Base-by-base conservation (phyloP, 1,140 invertebrate species). In the Littorina saxatilis region DNA sequence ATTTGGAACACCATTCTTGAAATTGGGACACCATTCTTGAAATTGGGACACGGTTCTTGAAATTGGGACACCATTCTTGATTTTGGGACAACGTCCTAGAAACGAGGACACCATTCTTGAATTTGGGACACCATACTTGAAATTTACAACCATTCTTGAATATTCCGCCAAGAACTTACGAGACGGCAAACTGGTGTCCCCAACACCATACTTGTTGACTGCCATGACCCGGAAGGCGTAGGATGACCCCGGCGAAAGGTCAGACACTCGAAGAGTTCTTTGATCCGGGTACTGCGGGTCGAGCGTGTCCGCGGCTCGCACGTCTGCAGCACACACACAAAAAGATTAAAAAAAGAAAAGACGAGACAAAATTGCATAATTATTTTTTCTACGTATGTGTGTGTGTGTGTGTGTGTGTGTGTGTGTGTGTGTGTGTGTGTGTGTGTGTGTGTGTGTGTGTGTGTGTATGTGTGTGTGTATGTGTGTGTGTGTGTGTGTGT, bases 161-260 rank as follows among this genome's bases (percentile, higher is more conserved):
- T n/a, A n/a, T n/a, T n/a, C n/a, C n/a, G n/a, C n/a, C n/a, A 70
- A 13, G 20, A 3, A 73, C 81, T 87, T 83, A 88, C 93, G 88
- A 75, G 93, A 93, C 2, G 92, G 83, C 32, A 90, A 82, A 76
- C 93, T 94, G 7, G 91, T 89, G 68, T 89, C 86, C 15, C 94
- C 93, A 83, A 95, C 94, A 4, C 98, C 98, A 37, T 96, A 94
- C 84, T 94, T 94, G 92, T 99, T 99, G 32, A 95, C 95, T 20
- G 97, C 97, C 83, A 95, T 93, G 2, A 99, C 95, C 82, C 97
- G 94, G 90, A 99, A 99, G 89, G 96, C 96, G 90, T 99, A 99
- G 0, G 95, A 95, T 0, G 96, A 96, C 94, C 96, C 98, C 0
- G 98, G 97, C 78, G 95, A 95, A 4, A 99, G 92, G 20, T 83